Evolutionary conservation across 2,113 vertebrate species (phyloP), one percentile per base, ranked within the genome.

Genomic region (Chelonoidis abingdonii): DNA sequence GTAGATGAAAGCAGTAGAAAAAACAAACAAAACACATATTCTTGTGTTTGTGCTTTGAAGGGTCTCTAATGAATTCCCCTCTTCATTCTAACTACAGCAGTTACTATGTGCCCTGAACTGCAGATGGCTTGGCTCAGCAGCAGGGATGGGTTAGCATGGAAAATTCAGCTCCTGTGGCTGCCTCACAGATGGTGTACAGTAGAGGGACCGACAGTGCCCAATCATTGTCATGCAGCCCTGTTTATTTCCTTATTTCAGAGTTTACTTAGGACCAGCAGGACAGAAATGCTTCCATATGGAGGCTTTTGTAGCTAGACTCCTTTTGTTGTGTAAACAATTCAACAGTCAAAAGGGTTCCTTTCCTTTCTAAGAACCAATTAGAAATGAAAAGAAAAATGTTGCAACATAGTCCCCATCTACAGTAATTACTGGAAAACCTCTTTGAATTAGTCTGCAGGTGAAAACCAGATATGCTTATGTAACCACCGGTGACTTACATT

Each of bases 141-240:
- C 94, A 89, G 88, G 88, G 91, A 87, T 0, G 0, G 54, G n/a
- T 95, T 96, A 95, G 95, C 96, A 94, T 19, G 41, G 52, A 95
- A 94, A 35, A 47, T 2, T 5, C 25, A 4, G 72, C 54, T 96
- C 92, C 88, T 89, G 80, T 93, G 90, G 90, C 52, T 96, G 92
- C 72, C 78, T 96, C 94, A 89, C 97, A 97, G 97, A 96, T 89
- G 96, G 95, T 96, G 97, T 95, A 92, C 80, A 88, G 80, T 83
- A 84, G 96, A 96, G 90, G 82, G 31, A 87, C 9, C 0, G 0
- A 50, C 91, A 83, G 87, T 87, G 89, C 56, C 96, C 93, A 93
- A 90, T 31, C 89, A 96, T 89, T 93, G 93, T 96, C 90, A 93
- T 80, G 87, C 96, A 97, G 93, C 93, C 90, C n/a, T 57, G 41